Evolutionary conservation across 2,113 vertebrate genomes (phyloP).

Genomic region (Abramis brama): DNA sequence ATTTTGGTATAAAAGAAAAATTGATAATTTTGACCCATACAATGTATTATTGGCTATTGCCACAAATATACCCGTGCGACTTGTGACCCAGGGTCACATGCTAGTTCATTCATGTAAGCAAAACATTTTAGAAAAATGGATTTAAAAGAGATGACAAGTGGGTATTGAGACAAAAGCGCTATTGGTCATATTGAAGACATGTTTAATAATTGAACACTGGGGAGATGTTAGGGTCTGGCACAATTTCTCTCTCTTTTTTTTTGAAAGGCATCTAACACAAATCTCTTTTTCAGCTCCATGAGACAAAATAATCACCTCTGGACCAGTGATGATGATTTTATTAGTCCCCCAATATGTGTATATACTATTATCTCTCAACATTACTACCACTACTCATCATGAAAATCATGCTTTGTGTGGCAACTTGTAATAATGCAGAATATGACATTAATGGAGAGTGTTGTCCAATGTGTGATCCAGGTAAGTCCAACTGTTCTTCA

Average conservation of each 20-base stretch:
- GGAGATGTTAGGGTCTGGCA: not conserved
- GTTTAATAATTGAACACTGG: not conserved
- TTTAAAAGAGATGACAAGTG: not conserved
- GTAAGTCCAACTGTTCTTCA: slow-evolving; percentile 15
- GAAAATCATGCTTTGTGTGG: not conserved
- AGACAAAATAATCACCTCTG: no score
- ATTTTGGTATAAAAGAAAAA: no score
- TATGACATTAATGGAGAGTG: slow-evolving; percentile 39
- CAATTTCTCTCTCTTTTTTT: not conserved
- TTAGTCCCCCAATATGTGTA: not conserved
- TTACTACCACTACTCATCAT: not conserved
- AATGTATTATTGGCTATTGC: no score
- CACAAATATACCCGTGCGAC: no score
- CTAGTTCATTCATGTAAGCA: no score
- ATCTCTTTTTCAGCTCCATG: not conserved
- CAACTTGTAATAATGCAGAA: slow-evolving; percentile 35
- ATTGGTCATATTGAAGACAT: not conserved
- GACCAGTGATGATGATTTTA: no score
- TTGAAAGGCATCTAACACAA: not conserved
- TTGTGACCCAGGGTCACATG: no score
- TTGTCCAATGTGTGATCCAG: slow-evolving; percentile 48
- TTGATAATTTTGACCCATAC: no score
- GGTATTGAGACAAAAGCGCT: not conserved
- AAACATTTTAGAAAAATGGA: not conserved
- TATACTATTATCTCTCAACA: not conserved